Base-by-base conservation (phyloP, 1,140 invertebrate genomes). In the Ips typographus region DNA sequence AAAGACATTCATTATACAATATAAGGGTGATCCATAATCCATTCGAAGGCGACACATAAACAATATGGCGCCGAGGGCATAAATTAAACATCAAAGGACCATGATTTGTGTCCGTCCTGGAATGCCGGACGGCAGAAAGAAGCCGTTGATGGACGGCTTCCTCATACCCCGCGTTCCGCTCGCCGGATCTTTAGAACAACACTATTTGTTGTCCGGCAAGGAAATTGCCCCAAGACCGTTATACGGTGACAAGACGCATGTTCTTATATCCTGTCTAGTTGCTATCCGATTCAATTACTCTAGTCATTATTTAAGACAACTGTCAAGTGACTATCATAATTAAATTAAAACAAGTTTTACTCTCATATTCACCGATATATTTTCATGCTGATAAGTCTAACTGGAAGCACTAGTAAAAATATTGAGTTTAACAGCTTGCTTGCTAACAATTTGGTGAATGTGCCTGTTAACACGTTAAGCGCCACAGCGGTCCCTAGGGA, bases 61-160 rank as follows among this genome's bases (percentile, higher is more conserved):
- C 62, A 65, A 42, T n/a, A 55, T 40, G 42, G 40, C 51, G 36
- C 42, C 3, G 38, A n/a, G 7, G 43, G 43, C 53, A 66, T 66
- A 66, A 66, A 66, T 66, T 66, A 58, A 8, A 59, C 41, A 40
- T 51, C 53, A 58, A 57, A 66, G 47, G 38, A 49, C n/a, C 44
- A 68, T 68, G 57, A 68, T 68, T 62, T 71, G 68, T 71, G 65
- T 59, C 51, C 41, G 63, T 57, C 52, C 43, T 58, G 68, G 39
- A 40, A 59, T 51, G 22, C 64, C 58, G 68, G 57, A 47, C 51
- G 51, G 39, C 22, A 22, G 60, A 73, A 73, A 71, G 68, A 67
- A 73, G 51, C 40, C 39, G 43, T 60, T 73, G 71, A 73, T 71
- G 43, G 56, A 73, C 68, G 51, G 65, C 65, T 73, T 73, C 71